These are phyloP conservation scores for Dicranocentrus wangi DNA, from an alignment of 2,888 invertebrate genomes.

Conservation along the genomic window DNA sequence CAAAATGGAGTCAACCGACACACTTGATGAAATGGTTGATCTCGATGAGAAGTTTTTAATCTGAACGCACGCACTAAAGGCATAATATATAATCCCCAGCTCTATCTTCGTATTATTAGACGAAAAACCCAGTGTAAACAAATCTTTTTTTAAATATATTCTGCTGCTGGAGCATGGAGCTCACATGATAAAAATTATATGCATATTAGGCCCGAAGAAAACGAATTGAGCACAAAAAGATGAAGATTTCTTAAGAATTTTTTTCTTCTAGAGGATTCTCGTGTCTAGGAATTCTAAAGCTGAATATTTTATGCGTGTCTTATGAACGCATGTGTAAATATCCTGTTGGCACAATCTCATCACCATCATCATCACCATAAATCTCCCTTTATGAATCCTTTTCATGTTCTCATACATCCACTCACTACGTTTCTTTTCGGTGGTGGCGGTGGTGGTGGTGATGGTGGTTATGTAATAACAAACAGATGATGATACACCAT, in stretches of 20 bases:
- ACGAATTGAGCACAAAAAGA: not conserved
- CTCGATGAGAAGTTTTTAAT: too few species aligned
- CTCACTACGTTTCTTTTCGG: not conserved
- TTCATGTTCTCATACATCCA: not conserved
- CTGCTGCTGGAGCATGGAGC: too few species aligned
- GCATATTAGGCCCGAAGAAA: not conserved
- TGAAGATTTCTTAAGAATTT: constrained; percentile 18
- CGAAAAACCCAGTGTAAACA: too few species aligned
- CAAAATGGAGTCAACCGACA: too few species aligned
- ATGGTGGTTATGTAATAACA: constrained; percentile 13
- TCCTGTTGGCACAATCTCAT: constrained; percentile 49
- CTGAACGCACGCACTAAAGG: too few species aligned
- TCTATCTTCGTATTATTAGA: too few species aligned
- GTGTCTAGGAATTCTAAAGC: constrained; percentile 15
- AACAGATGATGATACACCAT: constrained; percentile 11
- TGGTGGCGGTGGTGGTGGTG: not conserved
- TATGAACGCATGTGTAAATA: constrained; percentile 12
- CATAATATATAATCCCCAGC: too few species aligned
- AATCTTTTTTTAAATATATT: not conserved
- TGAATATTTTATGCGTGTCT: constrained; percentile 50
- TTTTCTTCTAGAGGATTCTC: constrained; percentile 29
- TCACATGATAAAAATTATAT: not conserved
- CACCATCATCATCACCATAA: constrained; percentile 35
- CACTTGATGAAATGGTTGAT: too few species aligned
- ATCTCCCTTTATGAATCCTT: constrained; percentile 14